These are phyloP conservation scores for Parnassius apollo DNA, from an alignment of 2,888 invertebrate genomes.

Conservation along the genomic window DNA sequence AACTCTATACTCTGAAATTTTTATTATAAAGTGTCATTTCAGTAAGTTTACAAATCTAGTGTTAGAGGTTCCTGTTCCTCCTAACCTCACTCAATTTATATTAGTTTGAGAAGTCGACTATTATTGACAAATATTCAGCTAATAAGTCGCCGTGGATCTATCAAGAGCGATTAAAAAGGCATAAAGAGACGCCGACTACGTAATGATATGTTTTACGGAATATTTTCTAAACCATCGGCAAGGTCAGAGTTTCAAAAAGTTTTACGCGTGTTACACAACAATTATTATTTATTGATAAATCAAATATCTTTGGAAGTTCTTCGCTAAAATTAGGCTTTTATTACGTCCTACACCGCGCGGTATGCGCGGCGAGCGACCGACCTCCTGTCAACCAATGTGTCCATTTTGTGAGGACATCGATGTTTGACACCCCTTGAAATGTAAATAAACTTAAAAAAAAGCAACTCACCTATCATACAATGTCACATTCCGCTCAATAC, in stretches of 20 bases:
- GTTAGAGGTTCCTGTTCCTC: neutral
- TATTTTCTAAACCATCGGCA: slow-evolving; percentile 46
- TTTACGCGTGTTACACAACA: slow-evolving; percentile 67
- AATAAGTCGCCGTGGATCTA: slow-evolving; percentile 5
- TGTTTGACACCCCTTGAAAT: slow-evolving; percentile 57
- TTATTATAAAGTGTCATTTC: too few species aligned
- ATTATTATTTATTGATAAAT: slow-evolving; percentile 18
- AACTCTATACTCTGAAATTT: too few species aligned
- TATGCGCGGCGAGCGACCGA: slow-evolving; percentile 51
- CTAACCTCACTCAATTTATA: slow-evolving; percentile 13
- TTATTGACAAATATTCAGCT: slow-evolving; percentile 7
- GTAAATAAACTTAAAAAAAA: slow-evolving; percentile 72
- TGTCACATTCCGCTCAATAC: slow-evolving; percentile 81
- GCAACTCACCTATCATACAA: slow-evolving; percentile 77
- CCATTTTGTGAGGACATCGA: slow-evolving; percentile 66
- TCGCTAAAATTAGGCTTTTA: slow-evolving; percentile 34
- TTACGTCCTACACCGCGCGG: slow-evolving; percentile 45
- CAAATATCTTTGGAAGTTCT: slow-evolving; percentile 6
- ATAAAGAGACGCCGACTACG: slow-evolving; percentile 7
- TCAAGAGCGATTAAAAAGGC: slow-evolving; percentile 6
- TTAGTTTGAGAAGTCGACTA: neutral
- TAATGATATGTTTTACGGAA: slow-evolving; percentile 36
- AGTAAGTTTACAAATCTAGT: too few species aligned
- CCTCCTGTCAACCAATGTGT: slow-evolving; percentile 63
- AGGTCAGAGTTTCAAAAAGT: slow-evolving; percentile 52